A percentile compares a stretch with the other conserved stretches of the same genome.
Evolutionary conservation across 2,113 vertebrate species (phyloP).

Genomic region (Petroica traversi): DNA sequence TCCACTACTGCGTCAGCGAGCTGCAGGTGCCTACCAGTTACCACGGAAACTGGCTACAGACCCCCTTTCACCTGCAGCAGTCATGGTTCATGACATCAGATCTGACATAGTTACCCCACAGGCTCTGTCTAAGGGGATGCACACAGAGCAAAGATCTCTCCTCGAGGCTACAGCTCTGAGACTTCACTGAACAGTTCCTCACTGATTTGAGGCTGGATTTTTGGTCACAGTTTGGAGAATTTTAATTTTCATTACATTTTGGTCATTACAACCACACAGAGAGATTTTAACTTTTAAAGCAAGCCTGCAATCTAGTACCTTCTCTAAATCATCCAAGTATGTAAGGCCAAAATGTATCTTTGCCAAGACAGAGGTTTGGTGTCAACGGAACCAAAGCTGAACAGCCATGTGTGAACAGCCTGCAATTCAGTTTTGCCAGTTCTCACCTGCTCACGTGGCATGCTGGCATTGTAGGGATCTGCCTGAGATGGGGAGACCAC

Average conservation of each 20-base stretch:
- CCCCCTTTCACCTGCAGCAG: neutral
- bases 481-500: neutral
- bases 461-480: neutral
- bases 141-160: neutral
- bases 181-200: neutral
- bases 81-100: neutral
- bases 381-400: neutral
- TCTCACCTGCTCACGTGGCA: neutral
- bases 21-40: conserved; percentile 10
- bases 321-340: neutral
- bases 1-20: neutral
- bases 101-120: neutral
- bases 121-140: neutral
- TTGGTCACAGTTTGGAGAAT: neutral
- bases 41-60: neutral
- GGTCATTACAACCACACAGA: neutral
- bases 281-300: neutral
- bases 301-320: neutral
- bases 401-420: neutral
- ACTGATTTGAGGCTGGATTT: neutral
- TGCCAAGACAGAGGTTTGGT: neutral
- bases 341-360: neutral
- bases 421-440: neutral
- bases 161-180: neutral
- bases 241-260: neutral